Base-by-base conservation (phyloP, 2,888 invertebrate species). In the Thyatira batis region DNA sequence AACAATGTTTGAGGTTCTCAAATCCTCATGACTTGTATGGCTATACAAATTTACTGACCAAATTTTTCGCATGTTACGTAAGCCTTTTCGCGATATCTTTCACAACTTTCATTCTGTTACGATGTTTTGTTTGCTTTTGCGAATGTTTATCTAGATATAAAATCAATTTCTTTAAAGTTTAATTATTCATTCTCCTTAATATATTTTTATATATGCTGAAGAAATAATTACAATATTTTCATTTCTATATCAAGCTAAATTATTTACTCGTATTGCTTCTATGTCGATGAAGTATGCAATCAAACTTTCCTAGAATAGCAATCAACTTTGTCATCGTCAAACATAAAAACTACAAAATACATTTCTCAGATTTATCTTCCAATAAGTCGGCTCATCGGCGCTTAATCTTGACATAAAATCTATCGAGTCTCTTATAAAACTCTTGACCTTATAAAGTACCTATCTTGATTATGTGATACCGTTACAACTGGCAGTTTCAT, bases 41-140 rank as follows among this genome's bases (percentile, higher is more conserved):
- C 23, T 9, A 25, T 45, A 21, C 45, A 45, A 6, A n/a, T 45
- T 62, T 63, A 71, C 58, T 61, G 58, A 60, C 56, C 61, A 54
- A 63, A 69, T 73, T 69, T 69, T 63, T 61, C 63, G 61, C 59
- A 55, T 65, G 53, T 76, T 78, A 70, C 74, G 76, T 78, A 76
- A 80, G 73, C 55, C 55, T 65, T 71, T 69, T 68, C 63, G 69
- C 69, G 60, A 73, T 72, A 63, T 80, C 78, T 76, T 80, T 79
- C 73, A 68, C 61, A 74, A 80, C 83, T 82, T 82, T 82, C 81
- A 67, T 78, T 78, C 59, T 67, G 71, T 80, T 82, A 73, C 77
- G 71, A 75, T 72, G 80, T 57, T 50, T 67, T 67, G 69, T 75
- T 66, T 65, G 65, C 62, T 54, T 65, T 67, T 63, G 71, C 73